Evolutionary conservation across 2,113 vertebrate species (phyloP), one percentile per base, ranked within the genome.

Genomic region (Narcine bancroftii): DNA sequence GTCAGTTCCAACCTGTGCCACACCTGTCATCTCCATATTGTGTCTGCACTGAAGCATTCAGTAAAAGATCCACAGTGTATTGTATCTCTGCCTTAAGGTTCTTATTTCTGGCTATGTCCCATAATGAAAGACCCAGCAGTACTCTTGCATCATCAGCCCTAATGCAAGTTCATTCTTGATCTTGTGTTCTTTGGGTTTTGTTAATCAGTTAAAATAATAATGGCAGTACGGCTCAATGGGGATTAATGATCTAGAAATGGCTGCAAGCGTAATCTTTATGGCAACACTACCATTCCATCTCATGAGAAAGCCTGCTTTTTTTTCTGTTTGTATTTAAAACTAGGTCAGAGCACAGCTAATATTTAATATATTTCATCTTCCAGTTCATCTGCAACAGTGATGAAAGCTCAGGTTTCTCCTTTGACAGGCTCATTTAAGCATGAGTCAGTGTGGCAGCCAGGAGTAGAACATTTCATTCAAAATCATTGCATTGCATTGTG

Each of bases 301-400:
- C 60, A 29, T 0, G 65, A 69, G 60, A 91, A 53, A 85, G 81
- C 53, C 81, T n/a, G 81, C 81, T 69, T 63, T 39, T 77, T 89
- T 69, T 66, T 66, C 63, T 91, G 87, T 69, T 91, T 47, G 87
- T 91, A 63, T 56, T 39, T 91, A 63, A 91, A 91, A 66, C 36
- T 91, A 69, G 87, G 87, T 91, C 87, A 91, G 63, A 91, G 87
- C 87, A 91, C 87, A 91, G 87, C 87, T 65, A 91, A 91, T 69
- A 33, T 66, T 69, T 91, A 91, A 45, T 69, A 91, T 36, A 65
- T 69, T 91, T 91, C 63, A 66, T 65, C 87, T 65, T 69, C 39
- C 63, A 69, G 39, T 65, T 65, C 42, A 89, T 42, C 87, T 66
- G 60, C 60, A 66, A 45, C 39, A 13, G 21, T 66, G 63, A 66